Evolutionary conservation across 2,797 vertebrate species (phyloP), one percentile per base, ranked within the genome.

Genomic region (Lagodon rhomboides): DNA sequence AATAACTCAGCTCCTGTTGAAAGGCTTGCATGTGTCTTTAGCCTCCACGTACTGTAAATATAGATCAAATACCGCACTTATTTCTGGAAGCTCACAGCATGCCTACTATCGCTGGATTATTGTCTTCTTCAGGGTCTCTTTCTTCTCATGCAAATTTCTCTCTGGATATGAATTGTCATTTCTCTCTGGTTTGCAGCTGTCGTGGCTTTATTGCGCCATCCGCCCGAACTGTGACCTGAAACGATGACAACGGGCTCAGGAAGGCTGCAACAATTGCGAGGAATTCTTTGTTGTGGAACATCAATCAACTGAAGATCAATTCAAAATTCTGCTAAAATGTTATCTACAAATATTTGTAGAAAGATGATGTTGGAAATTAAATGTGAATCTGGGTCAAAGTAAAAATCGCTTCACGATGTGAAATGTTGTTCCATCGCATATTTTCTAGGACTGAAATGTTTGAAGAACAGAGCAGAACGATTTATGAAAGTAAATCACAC

Each of bases 1-100:
- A 66, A 79, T 73, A 77, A 82, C 75, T 83, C 49, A 60, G 78
- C 50, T 69, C 17, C 61, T 66, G 64, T 56, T 85, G 65, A 88
- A 84, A 85, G 67, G 46, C 30, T 75, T 59, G 85, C 62, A 47
- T 82, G 73, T 78, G 71, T 86, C 73, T 68, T 71, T 12, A 53
- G 55, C 82, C 80, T 83, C 62, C 59, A 58, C 27, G 64, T 64
- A 68, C 44, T 51, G 61, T 79, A 77, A 84, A 82, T 84, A 79
- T 62, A 79, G 60, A 88, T 76, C 23, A 69, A 72, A 74, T 79
- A 25, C 56, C 3, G 2, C 30, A 56, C 25, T 43, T 83, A 66
- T 78, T 89, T 60, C 59, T 61, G 56, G 46, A 83, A 5, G 30
- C 27, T 59, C 34, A n/a, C 47, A 59, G 27, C 18, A 79, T 16